phyloP scores from a whole-genome alignment of 2,797 vertebrate species.

The Florisuga fusca region DNA sequence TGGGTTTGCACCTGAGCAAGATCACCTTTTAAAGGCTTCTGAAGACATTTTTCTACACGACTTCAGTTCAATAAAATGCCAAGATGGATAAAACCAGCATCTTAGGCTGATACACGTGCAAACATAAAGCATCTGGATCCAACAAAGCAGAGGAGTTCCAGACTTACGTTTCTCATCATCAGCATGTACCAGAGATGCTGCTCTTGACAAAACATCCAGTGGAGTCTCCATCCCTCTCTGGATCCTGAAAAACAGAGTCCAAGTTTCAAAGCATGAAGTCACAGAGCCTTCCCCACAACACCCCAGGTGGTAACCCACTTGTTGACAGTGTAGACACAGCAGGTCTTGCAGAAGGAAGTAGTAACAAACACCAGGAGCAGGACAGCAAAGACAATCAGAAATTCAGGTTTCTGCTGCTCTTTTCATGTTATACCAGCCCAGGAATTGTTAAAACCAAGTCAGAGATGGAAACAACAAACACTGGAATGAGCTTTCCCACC shows the following conservation, averaged over 20 bases:
- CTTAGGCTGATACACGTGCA: fast-evolving
- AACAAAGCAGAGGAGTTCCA: background rate
- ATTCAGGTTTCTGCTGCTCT: background rate
- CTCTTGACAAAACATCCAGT: conserved; percentile 96
- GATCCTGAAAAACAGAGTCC: conserved; percentile 71
- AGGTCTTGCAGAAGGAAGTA: background rate
- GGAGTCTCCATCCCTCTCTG: conserved; percentile 95
- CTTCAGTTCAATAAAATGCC: background rate
- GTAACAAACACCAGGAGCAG: background rate
- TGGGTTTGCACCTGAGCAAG: background rate
- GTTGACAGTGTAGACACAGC: background rate
- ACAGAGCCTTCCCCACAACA: background rate
- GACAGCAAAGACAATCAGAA: background rate
- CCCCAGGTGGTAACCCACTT: background rate
- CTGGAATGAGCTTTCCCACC: background rate
- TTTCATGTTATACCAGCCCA: background rate
- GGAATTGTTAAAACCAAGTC: background rate
- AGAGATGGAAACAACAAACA: background rate
- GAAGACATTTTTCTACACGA: background rate
- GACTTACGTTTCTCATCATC: conserved; percentile 97
- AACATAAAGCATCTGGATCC: background rate
- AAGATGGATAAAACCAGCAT: background rate
- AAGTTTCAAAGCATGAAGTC: background rate
- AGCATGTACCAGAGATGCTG: conserved; percentile 95
- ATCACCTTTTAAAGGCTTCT: background rate